These are phyloP conservation scores for Chaetops frenatus DNA, from an alignment of 2,113 vertebrate species.

Conservation along the genomic window DNA sequence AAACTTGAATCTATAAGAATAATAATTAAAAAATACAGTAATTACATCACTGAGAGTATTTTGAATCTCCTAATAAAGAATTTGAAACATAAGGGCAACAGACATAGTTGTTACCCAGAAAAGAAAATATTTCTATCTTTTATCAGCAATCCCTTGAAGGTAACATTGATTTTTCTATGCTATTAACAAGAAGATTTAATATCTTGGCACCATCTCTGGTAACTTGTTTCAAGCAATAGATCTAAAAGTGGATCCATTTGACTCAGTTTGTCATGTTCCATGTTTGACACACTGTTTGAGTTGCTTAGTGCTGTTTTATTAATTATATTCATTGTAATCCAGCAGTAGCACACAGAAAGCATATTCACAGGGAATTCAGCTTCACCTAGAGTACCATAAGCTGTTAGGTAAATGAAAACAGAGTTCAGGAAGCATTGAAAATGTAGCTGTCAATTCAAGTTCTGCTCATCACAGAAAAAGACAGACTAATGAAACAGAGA, in stretches of 20 bases:
- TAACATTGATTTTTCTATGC: not conserved
- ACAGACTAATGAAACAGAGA: not conserved
- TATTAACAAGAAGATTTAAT: not conserved
- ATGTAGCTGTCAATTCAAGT: not conserved
- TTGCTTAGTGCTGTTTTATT: not conserved
- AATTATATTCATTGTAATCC: not conserved
- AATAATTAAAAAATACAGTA: not conserved
- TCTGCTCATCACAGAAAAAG: not conserved
- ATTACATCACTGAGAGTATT: not conserved
- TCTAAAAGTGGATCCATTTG: not conserved
- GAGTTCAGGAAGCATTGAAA: not conserved
- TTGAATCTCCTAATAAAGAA: not conserved
- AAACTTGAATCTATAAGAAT: not conserved
- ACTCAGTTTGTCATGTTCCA: not conserved
- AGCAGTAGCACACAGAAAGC: not conserved
- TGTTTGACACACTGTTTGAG: not conserved
- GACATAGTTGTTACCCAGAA: not conserved
- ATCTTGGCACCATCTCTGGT: not conserved
- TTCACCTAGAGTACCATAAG: not conserved
- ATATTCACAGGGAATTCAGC: not conserved
- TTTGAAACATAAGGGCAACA: not conserved
- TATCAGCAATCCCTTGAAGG: not conserved
- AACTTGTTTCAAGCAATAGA: not conserved
- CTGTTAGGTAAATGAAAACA: not conserved
- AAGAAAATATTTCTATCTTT: not conserved